phyloP scores from a whole-genome alignment of 2,888 invertebrate genomes.

The Hyles lineata region DNA sequence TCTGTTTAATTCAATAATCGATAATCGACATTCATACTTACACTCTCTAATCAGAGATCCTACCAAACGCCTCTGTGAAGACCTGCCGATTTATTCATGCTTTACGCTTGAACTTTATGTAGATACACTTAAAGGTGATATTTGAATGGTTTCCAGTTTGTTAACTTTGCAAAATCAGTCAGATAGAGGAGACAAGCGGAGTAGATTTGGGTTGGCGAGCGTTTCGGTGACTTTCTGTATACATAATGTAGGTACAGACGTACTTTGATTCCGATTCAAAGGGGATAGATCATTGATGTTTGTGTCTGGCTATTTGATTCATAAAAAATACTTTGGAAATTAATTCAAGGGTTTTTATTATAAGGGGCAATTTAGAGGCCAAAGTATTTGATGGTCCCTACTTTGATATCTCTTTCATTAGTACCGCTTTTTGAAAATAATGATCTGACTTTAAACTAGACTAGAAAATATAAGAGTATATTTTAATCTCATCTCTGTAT shows the following conservation, averaged over 20 bases:
- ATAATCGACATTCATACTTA: constrained; percentile 58
- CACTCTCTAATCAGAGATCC: constrained; percentile 65
- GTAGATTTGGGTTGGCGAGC: constrained; percentile 62
- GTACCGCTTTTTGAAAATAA: no score
- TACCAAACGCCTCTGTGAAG: constrained; percentile 54
- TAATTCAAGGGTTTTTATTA: no score
- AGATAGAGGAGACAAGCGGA: constrained; percentile 61
- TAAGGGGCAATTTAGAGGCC: no score
- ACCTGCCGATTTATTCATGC: constrained; percentile 45
- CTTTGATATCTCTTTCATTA: no score
- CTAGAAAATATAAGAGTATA: no score
- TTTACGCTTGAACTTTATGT: constrained; percentile 35
- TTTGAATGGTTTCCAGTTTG: constrained; percentile 36
- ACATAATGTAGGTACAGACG: constrained; percentile 40
- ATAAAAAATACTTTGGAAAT: neutral
- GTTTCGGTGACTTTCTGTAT: constrained; percentile 58
- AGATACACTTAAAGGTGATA: constrained; percentile 33
- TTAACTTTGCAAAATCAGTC: constrained; percentile 55
- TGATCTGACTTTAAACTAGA: no score
- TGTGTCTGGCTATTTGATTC: neutral
- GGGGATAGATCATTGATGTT: constrained; percentile 1
- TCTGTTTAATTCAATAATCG: constrained; percentile 61
- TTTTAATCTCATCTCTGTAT: no score
- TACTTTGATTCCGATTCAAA: constrained; percentile 26
- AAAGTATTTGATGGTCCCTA: no score